Base-by-base conservation (phyloP, 1,140 invertebrate genomes). In the Rhopalosiphum padi region DNA sequence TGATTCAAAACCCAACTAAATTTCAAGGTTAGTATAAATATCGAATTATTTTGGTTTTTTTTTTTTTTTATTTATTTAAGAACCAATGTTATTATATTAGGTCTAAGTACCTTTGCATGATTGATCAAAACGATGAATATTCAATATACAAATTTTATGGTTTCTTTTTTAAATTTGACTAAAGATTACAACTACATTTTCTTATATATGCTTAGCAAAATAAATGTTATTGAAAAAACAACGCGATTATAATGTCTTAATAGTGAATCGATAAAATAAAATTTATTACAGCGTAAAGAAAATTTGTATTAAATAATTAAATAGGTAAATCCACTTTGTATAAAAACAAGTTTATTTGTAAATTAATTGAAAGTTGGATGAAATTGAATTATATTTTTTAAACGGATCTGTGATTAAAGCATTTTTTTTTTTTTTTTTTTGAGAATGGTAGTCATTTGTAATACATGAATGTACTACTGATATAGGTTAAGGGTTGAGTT, bases 21-120 rank as follows among this genome's bases (percentile, higher is more conserved):
- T 23, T 51, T 89, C 87, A 89, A 89, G 87, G 87, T 89, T 53
- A 89, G 87, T 89, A 89, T 22, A 48, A 35, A 22, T n/a, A 41
- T 35, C 8, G 1, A 35, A 88, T 51, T 22, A 35, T 85, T 43
- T 85, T 41, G 37, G 5, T 0, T 43, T 25, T 41, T 25, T 43
- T 25, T 41, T 25, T 46, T 37, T 41, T 25, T 3, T 4, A 41
- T 11, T 85, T 25, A 23, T 37, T 43, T 43, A 25, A 85, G 23
- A 85, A 43, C 1, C 3, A 43, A 25, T 41, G 21, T 23, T 9
- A 22, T 83, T 85, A n/a, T 68, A 30, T 23, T 68, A n/a, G 5
- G 18, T 85, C 18, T 43, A 85, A 41, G 9, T 85, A 43, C 2
- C 0, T 25, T 43, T 43, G 3, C 7, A 21, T 22, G 11, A 2